phyloP scores from a whole-genome alignment of 2,797 vertebrate species.

The Moxostoma hubbsi region DNA sequence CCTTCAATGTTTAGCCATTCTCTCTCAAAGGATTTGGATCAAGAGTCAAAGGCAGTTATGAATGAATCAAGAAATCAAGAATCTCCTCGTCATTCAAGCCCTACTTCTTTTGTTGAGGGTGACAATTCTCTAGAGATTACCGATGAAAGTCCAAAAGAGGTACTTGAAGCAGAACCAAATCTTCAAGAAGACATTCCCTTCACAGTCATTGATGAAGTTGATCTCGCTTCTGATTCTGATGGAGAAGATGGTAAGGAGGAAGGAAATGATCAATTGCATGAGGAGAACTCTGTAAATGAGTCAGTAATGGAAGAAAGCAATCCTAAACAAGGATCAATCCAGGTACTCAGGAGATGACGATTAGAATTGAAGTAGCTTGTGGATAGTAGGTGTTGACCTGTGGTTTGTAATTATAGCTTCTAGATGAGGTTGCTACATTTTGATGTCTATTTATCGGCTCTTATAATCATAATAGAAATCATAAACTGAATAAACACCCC shows the following conservation, averaged over 20 bases:
- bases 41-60: constrained; percentile 12
- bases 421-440: not conserved
- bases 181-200: constrained; percentile 67
- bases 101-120: not conserved
- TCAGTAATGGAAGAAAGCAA: constrained; percentile 9
- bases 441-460: too few relatives aligned
- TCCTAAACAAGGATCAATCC: constrained; percentile 24
- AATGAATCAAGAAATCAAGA: constrained; percentile 6
- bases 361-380: constrained; percentile 13
- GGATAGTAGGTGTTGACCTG: constrained; percentile 7
- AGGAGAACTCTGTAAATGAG: constrained; percentile 44
- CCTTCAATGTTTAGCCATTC: constrained; percentile 4
- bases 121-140: not conserved
- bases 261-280: constrained; percentile 34
- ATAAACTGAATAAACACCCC: not conserved
- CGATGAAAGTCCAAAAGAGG: not conserved
- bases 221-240: constrained; percentile 67
- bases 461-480: not conserved
- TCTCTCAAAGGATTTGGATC: constrained; percentile 3
- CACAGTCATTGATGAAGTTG: constrained; percentile 75
- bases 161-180: constrained; percentile 20
- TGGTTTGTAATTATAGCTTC: constrained; percentile 14
- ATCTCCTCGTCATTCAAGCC: constrained; percentile 5
- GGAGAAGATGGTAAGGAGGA: constrained; percentile 57
- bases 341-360: constrained; percentile 62